Evolutionary conservation across 92 coral and sea anemone species (phyloP).

Genomic region (Palythoa heliodiscus): DNA sequence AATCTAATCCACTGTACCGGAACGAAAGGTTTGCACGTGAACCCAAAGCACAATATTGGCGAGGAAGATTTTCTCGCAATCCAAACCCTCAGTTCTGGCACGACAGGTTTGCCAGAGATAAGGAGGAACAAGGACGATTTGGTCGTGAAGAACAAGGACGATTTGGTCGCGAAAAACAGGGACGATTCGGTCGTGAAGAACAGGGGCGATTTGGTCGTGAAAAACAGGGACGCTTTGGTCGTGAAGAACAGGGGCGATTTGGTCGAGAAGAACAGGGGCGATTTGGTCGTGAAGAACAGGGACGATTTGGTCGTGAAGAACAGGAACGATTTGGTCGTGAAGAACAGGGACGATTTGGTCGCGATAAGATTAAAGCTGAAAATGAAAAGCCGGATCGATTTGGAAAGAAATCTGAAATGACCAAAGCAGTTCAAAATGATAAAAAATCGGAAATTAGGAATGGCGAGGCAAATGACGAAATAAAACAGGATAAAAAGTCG

Average conservation of each 20-base stretch:
- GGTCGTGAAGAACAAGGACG: conserved; percentile 30
- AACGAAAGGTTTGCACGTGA: conserved; percentile 23
- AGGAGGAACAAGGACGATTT: conserved; percentile 9
- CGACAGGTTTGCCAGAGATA: background rate
- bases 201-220: conserved; percentile 38
- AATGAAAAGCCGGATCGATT: conserved; percentile 9
- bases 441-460: conserved; percentile 13
- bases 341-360: conserved; percentile 39
- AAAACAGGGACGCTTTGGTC: conserved; percentile 27
- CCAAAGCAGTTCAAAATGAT: background rate
- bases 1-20: conserved; percentile 22
- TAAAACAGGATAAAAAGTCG: background rate
- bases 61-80: conserved; percentile 16
- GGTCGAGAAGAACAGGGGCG: conserved; percentile 35
- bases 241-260: conserved; percentile 27
- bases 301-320: conserved; percentile 42
- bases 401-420: conserved; percentile 31
- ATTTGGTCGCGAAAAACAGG: conserved; percentile 18
- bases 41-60: conserved; percentile 16
- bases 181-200: conserved; percentile 31
- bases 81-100: conserved; percentile 21
- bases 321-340: conserved; percentile 41
- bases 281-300: conserved; percentile 37
- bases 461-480: background rate
- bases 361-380: conserved; percentile 9